Evolutionary conservation across 1,140 invertebrate genomes (phyloP).

Genomic region (Habropoda laboriosa): DNA sequence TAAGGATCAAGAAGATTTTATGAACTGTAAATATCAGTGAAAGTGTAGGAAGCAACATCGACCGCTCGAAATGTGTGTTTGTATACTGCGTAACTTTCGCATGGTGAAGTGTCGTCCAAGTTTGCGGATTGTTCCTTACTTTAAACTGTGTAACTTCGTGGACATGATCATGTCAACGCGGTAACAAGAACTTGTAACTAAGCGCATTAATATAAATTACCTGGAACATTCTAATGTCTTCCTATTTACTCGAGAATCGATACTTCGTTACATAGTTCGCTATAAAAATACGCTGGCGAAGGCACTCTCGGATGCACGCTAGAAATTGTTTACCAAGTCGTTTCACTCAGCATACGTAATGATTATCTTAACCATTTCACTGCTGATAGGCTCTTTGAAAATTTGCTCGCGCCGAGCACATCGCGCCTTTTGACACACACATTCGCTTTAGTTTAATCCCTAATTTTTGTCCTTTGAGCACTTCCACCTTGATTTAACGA

Average conservation of each 20-base stretch:
- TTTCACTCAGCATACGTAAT: neutral
- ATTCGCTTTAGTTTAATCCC: too few relatives aligned
- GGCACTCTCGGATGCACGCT: neutral
- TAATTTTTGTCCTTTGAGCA: too few relatives aligned
- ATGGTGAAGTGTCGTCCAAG: neutral
- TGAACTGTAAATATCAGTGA: neutral
- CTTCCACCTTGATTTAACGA: too few relatives aligned
- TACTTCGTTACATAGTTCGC: neutral
- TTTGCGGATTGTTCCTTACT: slow-evolving; percentile 28
- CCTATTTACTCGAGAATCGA: slow-evolving; percentile 7
- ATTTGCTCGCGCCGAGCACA: too few relatives aligned
- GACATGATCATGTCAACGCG: slow-evolving; percentile 48
- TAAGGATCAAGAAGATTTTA: neutral
- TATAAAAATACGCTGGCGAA: slow-evolving; percentile 12
- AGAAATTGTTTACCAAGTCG: slow-evolving; percentile 8
- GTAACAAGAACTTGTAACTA: slow-evolving; percentile 38
- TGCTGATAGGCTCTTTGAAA: too few relatives aligned
- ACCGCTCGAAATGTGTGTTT: neutral
- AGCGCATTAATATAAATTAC: slow-evolving; percentile 63
- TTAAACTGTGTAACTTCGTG: slow-evolving; percentile 42
- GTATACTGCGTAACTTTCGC: neutral
- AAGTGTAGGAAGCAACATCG: neutral
- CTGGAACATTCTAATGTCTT: slow-evolving; percentile 49
- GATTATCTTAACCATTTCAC: neutral
- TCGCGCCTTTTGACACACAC: too few relatives aligned